These are phyloP conservation scores for Garra rufa DNA, from an alignment of 2,113 vertebrate species.

Conservation along the genomic window DNA sequence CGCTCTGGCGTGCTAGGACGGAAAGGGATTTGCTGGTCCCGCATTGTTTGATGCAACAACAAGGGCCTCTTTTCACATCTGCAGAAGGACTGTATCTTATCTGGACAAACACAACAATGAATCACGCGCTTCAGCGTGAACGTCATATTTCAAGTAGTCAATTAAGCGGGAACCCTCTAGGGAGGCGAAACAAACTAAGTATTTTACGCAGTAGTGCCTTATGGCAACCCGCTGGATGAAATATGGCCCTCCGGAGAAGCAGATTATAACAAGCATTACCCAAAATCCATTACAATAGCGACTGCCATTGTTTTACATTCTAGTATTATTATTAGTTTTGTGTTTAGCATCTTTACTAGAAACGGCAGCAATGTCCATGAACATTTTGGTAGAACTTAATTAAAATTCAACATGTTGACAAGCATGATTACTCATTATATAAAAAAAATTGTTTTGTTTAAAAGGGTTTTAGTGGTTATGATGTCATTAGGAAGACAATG, in stretches of 20 bases:
- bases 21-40: background rate
- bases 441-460: background rate
- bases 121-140: background rate
- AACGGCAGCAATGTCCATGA: too few relatives aligned
- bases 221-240: constrained; percentile 16
- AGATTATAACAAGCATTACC: constrained; percentile 53
- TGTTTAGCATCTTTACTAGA: background rate
- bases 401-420: too few relatives aligned
- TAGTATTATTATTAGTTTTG: background rate
- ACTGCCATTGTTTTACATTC: background rate
- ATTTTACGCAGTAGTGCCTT: background rate
- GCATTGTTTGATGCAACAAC: background rate
- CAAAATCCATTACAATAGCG: constrained; percentile 43
- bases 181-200: background rate
- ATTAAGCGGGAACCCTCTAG: background rate
- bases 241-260: background rate
- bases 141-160: constrained; percentile 24
- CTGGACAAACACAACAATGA: background rate
- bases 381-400: too few relatives aligned
- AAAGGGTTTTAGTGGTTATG: too few relatives aligned
- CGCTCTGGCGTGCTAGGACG: too few relatives aligned
- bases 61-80: background rate
- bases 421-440: background rate
- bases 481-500: too few relatives aligned
- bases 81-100: background rate